Conservation (phyloP, 2,797 vertebrate genomes). For the Hydrophis major region DNA sequence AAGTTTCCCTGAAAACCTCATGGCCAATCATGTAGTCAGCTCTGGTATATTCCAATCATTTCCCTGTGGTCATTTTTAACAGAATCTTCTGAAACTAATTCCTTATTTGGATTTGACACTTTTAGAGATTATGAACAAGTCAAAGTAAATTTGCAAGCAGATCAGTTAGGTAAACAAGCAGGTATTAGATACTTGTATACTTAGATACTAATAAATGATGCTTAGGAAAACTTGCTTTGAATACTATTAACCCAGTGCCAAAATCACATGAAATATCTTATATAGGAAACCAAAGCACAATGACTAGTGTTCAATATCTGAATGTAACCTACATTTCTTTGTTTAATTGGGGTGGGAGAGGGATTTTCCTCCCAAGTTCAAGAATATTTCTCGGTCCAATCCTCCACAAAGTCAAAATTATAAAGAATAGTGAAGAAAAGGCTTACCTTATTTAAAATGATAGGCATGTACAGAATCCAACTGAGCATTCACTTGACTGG, state of each 20-base stretch:
- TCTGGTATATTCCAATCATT: background rate
- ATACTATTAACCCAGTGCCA: slow-evolving; percentile 34
- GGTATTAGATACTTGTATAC: slow-evolving; percentile 43
- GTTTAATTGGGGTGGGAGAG: background rate
- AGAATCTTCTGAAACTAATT: slow-evolving; percentile 35
- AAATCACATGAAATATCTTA: slow-evolving; percentile 42
- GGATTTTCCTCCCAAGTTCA: background rate
- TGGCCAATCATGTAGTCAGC: background rate
- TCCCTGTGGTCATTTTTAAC: slow-evolving; percentile 14
- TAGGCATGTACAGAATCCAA: background rate
- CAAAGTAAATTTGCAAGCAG: slow-evolving; percentile 60
- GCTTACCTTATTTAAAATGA: background rate
- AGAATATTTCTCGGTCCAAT: background rate
- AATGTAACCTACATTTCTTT: background rate
- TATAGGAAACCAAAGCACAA: background rate
- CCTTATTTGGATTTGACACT: slow-evolving; percentile 48
- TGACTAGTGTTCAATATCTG: fast-evolving
- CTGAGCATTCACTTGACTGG: background rate
- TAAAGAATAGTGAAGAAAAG: background rate
- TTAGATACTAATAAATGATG: slow-evolving; percentile 28
- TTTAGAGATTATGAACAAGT: slow-evolving; percentile 40
- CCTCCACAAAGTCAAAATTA: slow-evolving; percentile 2
- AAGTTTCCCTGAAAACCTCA: background rate
- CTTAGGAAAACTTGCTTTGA: slow-evolving; percentile 34
- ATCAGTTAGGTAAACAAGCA: slow-evolving; percentile 47